Evolutionary conservation across 2,113 vertebrate species (phyloP), one percentile per base, ranked within the genome.

Genomic region (Rhombomys opimus): DNA sequence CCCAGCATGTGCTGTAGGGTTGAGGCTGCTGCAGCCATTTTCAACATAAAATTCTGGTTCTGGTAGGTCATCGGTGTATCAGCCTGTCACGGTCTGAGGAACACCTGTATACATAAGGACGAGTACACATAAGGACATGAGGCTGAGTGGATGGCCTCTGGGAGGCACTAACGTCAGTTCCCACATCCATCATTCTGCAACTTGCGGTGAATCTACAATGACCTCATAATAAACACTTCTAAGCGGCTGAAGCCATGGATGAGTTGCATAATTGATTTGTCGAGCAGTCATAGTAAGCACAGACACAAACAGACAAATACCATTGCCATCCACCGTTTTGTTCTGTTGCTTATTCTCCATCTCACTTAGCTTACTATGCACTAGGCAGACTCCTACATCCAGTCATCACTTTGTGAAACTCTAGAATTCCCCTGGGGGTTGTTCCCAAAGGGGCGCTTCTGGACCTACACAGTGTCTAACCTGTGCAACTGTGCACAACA

Each of bases 321-420:
- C 30, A 0, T 52, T 52, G 41, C 8, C 20, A n/a, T 2, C 52
- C 30, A 22, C 88, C 63, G 23, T 76, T 89, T 72, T 80, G 87
- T 68, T 81, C 73, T 59, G 25, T 63, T 65, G 52, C 17, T 63
- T 85, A n/a, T 13, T 75, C 68, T 46, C 50, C 52, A 68, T 25
- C 73, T 76, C 22, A 1, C 3, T 7, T 15, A 57, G 22, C 35
- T 84, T 46, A 25, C 27, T n/a, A 32, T 61, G 13, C 5, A 20
- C 12, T 0, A 63, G 38, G 10, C 57, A 68, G 54, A 75, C 12
- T 15, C 0, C 2, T 76, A 35, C 0, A 14, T 5, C 30, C 46
- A 73, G 25, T 25, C 17, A 57, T 12, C 0, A 10, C 30, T 81
- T 59, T 50, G 52, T 46, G 46, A 80, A 86, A 30, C 63, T 30